Evolutionary conservation across 2,113 vertebrate species (phyloP).

Genomic region (Perccottus glenii): DNA sequence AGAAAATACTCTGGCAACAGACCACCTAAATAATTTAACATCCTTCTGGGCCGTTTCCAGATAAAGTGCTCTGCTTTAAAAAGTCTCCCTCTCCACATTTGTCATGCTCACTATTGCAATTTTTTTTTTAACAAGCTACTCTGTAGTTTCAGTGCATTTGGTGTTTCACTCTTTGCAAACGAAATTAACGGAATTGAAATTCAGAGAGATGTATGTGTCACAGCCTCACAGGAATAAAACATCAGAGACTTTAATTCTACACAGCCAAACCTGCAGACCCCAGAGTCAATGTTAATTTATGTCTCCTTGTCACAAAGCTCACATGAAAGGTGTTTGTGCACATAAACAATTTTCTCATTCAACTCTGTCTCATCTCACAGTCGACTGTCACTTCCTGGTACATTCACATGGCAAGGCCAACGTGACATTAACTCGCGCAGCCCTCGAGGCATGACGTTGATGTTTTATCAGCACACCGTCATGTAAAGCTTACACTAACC

Average conservation of each 20-base stretch:
- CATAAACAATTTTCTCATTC: constrained; percentile 4
- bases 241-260: background rate
- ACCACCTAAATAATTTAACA: constrained; percentile 23
- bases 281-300: background rate
- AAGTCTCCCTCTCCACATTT: background rate
- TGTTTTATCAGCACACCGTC: constrained; percentile 14
- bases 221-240: background rate
- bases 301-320: background rate
- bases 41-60: background rate
- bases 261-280: background rate
- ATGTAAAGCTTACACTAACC: constrained; percentile 3
- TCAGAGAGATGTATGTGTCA: constrained; percentile 2
- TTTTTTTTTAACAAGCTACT: background rate
- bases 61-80: background rate
- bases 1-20: background rate
- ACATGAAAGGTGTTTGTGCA: background rate
- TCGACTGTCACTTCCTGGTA: background rate
- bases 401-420: background rate
- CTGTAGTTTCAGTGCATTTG: background rate
- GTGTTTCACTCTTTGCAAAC: constrained; percentile 4
- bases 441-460: constrained; percentile 20
- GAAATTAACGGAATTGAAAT: constrained; percentile 32
- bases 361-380: background rate
- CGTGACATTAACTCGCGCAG: constrained; percentile 1
- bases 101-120: background rate